Percentiles rank a stretch among this genome's conserved stretches.
Evolutionary conservation across 2,113 vertebrate genomes (phyloP).

Genomic region (Eupsittula cactorum): DNA sequence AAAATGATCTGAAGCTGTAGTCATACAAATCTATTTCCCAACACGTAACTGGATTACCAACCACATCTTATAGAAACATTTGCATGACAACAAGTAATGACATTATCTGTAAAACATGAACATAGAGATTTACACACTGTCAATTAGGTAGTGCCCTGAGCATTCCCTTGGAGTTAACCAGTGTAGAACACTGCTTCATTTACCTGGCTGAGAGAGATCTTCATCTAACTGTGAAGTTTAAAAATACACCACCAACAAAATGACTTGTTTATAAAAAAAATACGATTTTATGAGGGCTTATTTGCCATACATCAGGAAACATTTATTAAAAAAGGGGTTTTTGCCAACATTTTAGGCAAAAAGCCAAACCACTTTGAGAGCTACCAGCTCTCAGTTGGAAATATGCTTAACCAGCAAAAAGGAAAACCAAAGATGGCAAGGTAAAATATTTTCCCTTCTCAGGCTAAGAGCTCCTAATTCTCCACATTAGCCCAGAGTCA

Average conservation of each 20-base stretch:
- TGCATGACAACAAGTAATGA: not conserved
- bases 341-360: not conserved
- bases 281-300: not conserved
- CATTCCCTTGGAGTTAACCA: not conserved
- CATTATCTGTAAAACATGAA: not conserved
- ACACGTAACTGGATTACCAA: not conserved
- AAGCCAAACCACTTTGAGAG: not conserved
- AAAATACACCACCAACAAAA: not conserved
- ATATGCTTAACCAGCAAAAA: not conserved
- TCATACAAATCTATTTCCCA: not conserved
- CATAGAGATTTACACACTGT: not conserved
- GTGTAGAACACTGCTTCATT: not conserved
- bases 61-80: not conserved
- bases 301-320: not conserved
- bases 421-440: not conserved
- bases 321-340: not conserved
- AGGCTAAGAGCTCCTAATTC: not conserved
- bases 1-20: not conserved
- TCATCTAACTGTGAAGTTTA: not conserved
- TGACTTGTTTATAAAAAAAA: not conserved
- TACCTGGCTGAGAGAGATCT: not conserved
- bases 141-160: not conserved
- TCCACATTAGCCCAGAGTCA: constrained; percentile 5
- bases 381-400: not conserved
- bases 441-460: not conserved